phyloP scores from a whole-genome alignment of 2,113 vertebrate genomes.

The Monopterus albus region DNA sequence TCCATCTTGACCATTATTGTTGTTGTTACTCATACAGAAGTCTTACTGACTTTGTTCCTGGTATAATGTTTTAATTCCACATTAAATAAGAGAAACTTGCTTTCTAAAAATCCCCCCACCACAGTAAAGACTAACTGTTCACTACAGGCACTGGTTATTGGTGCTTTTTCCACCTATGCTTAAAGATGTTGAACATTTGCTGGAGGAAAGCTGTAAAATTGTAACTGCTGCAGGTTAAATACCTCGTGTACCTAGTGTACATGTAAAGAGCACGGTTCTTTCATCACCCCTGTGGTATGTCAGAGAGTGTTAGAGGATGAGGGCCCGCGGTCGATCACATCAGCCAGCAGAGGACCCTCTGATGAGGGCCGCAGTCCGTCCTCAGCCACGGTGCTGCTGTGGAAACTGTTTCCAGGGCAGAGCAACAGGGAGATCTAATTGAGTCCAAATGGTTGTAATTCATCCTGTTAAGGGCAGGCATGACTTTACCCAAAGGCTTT shows the following conservation, averaged over 20 bases:
- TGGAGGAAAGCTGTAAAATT: too few species aligned
- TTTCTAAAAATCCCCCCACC: too few species aligned
- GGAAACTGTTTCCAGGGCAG: slow-evolving; percentile 41
- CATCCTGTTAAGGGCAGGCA: slow-evolving; percentile 4
- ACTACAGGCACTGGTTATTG: too few species aligned
- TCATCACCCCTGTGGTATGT: slow-evolving; percentile 21
- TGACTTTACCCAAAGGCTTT: slow-evolving; percentile 3
- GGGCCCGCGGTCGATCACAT: slow-evolving; percentile 8
- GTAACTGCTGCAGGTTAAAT: not conserved
- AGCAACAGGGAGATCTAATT: slow-evolving; percentile 35
- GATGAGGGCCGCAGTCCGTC: slow-evolving; percentile 39
- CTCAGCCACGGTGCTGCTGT: slow-evolving; percentile 23
- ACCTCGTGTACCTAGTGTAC: not conserved
- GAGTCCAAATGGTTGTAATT: slow-evolving; percentile 59
- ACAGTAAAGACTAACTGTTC: too few species aligned
- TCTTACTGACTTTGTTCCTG: too few species aligned
- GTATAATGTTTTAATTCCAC: too few species aligned
- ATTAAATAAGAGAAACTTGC: too few species aligned
- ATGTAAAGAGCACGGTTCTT: not conserved
- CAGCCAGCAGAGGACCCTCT: slow-evolving; percentile 12
- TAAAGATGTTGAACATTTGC: not conserved
- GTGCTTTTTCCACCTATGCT: too few species aligned
- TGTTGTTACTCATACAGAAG: too few species aligned
- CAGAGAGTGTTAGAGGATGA: not conserved
- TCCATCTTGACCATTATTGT: too few species aligned